These are phyloP conservation scores for Dyspetes luteomarginatus DNA, from an alignment of 2,888 invertebrate genomes.

Conservation along the genomic window DNA sequence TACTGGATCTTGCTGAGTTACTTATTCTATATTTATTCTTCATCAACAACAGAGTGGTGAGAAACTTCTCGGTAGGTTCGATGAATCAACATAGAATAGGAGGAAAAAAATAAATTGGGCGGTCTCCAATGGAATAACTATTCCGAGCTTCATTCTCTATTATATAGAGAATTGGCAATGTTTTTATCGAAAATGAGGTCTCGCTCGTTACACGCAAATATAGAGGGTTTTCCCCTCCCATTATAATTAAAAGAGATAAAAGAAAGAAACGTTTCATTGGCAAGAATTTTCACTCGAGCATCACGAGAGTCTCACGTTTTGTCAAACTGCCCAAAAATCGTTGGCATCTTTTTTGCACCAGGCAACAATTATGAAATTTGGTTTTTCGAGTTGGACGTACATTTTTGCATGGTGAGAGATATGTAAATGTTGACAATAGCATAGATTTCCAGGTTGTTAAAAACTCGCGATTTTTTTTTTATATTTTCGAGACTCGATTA, in stretches of 20 bases:
- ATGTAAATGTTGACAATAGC: too few species aligned
- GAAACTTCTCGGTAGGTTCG: not conserved
- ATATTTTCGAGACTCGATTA: too few species aligned
- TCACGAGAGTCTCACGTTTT: constrained; percentile 27
- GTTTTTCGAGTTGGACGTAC: not conserved
- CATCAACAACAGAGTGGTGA: not conserved
- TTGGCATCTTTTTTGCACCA: constrained; percentile 35
- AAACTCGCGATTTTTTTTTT: too few species aligned
- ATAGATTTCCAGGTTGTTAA: too few species aligned
- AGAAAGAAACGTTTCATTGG: constrained; percentile 39
- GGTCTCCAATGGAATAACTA: too few species aligned
- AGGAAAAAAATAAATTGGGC: constrained; percentile 16
- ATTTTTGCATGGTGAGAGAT: too few species aligned
- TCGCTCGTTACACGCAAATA: constrained; percentile 32
- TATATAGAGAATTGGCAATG: too few species aligned
- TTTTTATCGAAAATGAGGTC: not conserved
- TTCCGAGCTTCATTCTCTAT: too few species aligned
- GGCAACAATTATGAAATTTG: constrained; percentile 25
- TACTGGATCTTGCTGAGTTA: constrained; percentile 20
- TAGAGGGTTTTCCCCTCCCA: constrained; percentile 46
- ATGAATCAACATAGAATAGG: not conserved
- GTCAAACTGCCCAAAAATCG: constrained; percentile 55
- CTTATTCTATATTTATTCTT: constrained; percentile 56
- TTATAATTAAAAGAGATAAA: not conserved
- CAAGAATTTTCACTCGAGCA: constrained; percentile 37